These are phyloP conservation scores for Drosophila paracracens DNA, from an alignment of 2,888 invertebrate genomes.

Conservation along the genomic window DNA sequence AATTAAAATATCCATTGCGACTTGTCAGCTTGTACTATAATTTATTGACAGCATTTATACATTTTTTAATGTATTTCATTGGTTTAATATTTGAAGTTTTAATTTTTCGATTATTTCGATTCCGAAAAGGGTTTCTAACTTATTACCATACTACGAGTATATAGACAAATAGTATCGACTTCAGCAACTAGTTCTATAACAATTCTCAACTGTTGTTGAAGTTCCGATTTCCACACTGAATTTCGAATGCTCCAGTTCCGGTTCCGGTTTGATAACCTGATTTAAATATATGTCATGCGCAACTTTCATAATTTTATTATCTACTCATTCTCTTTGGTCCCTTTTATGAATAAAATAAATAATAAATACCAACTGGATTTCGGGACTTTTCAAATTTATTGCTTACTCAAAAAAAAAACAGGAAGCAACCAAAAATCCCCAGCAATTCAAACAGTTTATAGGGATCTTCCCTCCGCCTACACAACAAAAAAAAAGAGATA, in stretches of 20 bases:
- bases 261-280: neutral
- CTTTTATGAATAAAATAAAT: conserved; percentile 5
- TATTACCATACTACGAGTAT: neutral
- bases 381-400: conserved; percentile 12
- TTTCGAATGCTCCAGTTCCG: neutral
- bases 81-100: neutral
- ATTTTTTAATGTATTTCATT: neutral
- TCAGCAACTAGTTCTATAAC: no score
- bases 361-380: conserved; percentile 12
- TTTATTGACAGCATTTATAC: neutral
- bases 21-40: conserved; percentile 14
- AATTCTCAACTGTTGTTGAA: neutral
- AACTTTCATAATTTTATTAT: neutral
- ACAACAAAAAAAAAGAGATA: conserved; percentile 1
- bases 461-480: conserved; percentile 6
- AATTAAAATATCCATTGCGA: conserved; percentile 34
- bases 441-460: conserved; percentile 44
- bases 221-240: neutral
- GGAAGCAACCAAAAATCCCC: conserved; percentile 4
- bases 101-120: neutral
- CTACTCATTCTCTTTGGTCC: neutral
- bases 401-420: neutral
- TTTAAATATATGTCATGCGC: neutral
- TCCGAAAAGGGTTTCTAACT: rapidly evolving
- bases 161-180: neutral